Percentiles rank a stretch among this genome's conserved stretches.
phyloP scores from a whole-genome alignment of 2,113 vertebrate genomes.

The Oncorhynchus clarkii region DNA sequence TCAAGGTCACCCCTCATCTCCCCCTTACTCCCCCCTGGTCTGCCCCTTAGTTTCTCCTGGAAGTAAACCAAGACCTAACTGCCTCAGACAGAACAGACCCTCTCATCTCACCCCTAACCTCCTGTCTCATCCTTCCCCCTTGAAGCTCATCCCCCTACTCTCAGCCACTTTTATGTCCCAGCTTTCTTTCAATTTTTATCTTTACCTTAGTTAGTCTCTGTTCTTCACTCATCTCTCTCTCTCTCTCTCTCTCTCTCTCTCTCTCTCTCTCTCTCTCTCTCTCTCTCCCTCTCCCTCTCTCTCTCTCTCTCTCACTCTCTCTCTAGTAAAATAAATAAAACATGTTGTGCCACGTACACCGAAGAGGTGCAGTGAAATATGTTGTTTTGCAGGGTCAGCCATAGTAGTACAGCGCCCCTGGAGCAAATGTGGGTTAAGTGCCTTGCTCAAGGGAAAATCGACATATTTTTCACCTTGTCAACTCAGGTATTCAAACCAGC shows the following conservation, averaged over 20 bases:
- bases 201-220: not conserved
- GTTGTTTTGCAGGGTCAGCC: no score
- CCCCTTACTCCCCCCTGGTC: not conserved
- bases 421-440: no score
- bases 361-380: no score
- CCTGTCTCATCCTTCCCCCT: not conserved
- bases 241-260: not conserved
- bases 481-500: no score
- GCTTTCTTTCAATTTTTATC: not conserved
- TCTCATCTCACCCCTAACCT: not conserved
- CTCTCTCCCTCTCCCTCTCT: not conserved
- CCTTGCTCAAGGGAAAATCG: no score
- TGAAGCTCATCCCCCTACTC: not conserved
- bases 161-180: not conserved
- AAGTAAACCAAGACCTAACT: no score
- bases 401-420: no score
- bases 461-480: no score
- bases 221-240: not conserved
- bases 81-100: no score
- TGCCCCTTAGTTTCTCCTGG: no score
- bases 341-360: no score
- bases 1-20: slow-evolving; percentile 44
- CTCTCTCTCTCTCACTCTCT: not conserved
- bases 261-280: not conserved
- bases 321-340: not conserved